A percentile compares a stretch with the other conserved stretches of the same genome.
phyloP scores from a whole-genome alignment of 2,113 vertebrate species.

The Ochotona curzoniae region DNA sequence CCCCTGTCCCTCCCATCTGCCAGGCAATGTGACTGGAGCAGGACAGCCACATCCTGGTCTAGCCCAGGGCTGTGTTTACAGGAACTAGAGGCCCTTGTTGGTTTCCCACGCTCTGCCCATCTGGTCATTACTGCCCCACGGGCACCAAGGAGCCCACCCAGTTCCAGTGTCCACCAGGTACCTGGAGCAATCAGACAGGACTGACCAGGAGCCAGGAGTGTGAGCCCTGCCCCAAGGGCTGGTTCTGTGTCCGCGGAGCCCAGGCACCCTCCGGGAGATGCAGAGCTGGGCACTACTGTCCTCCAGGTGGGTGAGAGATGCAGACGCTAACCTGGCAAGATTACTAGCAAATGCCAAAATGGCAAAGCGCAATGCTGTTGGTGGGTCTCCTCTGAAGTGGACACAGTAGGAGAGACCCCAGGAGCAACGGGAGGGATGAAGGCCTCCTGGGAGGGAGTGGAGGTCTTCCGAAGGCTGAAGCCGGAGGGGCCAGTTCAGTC shows the following conservation, averaged over 20 bases:
- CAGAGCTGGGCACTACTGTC: conserved; percentile 92
- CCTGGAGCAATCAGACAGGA: conserved; percentile 90
- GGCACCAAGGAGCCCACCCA: conserved; percentile 90
- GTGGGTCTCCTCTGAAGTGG: not conserved
- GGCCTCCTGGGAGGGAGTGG: too few relatives aligned
- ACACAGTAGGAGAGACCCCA: not conserved
- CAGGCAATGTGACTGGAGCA: not conserved
- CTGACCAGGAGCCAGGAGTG: conserved; percentile 86
- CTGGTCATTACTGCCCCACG: conserved; percentile 92
- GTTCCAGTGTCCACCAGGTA: conserved; percentile 92
- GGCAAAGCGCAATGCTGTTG: not conserved
- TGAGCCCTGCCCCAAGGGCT: conserved; percentile 86
- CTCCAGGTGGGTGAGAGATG: conserved; percentile 82
- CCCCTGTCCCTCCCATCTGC: not conserved
- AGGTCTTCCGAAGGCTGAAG: too few relatives aligned
- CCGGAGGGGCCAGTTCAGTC: not conserved
- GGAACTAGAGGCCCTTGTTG: not conserved
- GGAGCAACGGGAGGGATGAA: not conserved
- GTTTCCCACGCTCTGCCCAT: conserved; percentile 88
- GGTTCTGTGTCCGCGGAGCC: conserved; percentile 90
- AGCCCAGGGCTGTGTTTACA: conserved; percentile 1
- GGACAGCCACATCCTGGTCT: too few relatives aligned
- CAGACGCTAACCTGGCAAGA: not conserved
- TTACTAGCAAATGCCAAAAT: not conserved
- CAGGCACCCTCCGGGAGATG: conserved; percentile 88